These are phyloP conservation scores for Chelonus formosanus DNA, from an alignment of 2,888 invertebrate species.

Conservation along the genomic window DNA sequence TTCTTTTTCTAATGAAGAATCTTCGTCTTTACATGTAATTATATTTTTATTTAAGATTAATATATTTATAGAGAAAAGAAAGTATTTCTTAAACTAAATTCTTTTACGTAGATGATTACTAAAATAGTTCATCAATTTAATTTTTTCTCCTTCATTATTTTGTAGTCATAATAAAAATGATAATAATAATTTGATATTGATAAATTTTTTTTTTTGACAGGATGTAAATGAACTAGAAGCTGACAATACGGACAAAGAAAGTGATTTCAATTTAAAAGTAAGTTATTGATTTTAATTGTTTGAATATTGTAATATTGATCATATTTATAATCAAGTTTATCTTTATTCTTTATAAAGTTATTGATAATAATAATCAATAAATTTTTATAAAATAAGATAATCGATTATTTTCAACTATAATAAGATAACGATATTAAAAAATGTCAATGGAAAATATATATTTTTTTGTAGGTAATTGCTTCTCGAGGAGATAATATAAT, in stretches of 20 bases:
- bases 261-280: conserved; percentile 63
- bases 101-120: too few species aligned
- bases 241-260: conserved; percentile 59
- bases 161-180: too few species aligned
- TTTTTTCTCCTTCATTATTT: conserved; percentile 32
- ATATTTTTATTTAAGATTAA: conserved; percentile 15
- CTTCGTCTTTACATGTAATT: conserved; percentile 57
- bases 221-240: conserved; percentile 57
- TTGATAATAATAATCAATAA: too few species aligned
- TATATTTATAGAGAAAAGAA: neutral
- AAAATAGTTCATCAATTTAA: neutral
- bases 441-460: neutral
- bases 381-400: too few species aligned
- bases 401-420: too few species aligned
- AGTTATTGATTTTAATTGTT: conserved; percentile 1
- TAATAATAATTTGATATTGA: too few species aligned
- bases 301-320: neutral
- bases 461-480: conserved; percentile 74
- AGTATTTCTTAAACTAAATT: too few species aligned
- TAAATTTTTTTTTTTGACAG: conserved; percentile 38
- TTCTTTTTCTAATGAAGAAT: conserved; percentile 62
- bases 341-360: neutral
- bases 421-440: too few species aligned
- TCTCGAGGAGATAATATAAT: conserved; percentile 88
- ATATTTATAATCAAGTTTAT: neutral